These are phyloP conservation scores for Colaptes auratus DNA, from an alignment of 2,113 vertebrate genomes.

Conservation along the genomic window DNA sequence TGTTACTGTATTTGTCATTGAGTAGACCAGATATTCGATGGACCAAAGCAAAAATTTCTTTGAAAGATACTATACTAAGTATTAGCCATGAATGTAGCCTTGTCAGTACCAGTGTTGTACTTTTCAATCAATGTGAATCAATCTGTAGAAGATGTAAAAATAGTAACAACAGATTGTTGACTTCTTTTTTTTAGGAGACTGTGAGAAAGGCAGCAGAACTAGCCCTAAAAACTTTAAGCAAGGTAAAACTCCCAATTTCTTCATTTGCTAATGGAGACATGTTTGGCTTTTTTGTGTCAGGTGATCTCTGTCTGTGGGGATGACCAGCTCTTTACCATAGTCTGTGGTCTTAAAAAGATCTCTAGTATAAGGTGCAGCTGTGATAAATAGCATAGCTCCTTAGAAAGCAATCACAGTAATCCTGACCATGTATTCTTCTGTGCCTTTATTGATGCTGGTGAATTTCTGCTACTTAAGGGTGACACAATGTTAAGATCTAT, in stretches of 20 bases:
- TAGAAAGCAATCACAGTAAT: not conserved
- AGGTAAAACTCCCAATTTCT: conserved; percentile 76
- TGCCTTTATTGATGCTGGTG: not conserved
- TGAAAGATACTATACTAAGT: rapidly evolving
- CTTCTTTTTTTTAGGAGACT: conserved; percentile 86
- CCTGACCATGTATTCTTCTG: not conserved
- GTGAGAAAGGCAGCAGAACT: conserved; percentile 96
- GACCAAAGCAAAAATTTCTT: not conserved
- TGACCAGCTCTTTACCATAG: not conserved
- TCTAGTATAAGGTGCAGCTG: not conserved
- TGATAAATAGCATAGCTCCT: not conserved
- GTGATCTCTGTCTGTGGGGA: not conserved
- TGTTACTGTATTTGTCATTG: not conserved
- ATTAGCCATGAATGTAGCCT: not conserved
- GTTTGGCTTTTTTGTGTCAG: not conserved
- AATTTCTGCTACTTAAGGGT: not conserved
- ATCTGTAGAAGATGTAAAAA: not conserved
- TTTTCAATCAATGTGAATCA: not conserved
- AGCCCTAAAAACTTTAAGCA: conserved; percentile 95
- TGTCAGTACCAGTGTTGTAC: not conserved
- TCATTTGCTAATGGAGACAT: not conserved
- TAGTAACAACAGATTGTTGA: not conserved
- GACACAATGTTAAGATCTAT: rapidly evolving
- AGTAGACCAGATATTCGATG: not conserved
- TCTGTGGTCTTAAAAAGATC: not conserved